Conservation (phyloP, 2,888 invertebrate species). For the Keiferia lycopersicella region DNA sequence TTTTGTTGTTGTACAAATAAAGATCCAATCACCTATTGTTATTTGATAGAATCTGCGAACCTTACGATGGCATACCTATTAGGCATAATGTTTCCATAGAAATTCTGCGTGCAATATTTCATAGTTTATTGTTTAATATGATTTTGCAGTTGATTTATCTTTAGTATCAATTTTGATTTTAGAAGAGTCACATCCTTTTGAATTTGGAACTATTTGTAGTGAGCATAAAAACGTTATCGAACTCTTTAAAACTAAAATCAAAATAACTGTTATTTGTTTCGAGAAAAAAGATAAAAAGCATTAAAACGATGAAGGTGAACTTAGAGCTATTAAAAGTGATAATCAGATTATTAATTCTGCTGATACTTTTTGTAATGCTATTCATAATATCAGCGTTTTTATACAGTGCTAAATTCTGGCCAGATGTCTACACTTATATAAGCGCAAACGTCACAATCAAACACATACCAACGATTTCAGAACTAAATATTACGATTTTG, state of each 20-base stretch:
- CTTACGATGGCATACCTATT: slow-evolving; percentile 33
- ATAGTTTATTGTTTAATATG: neutral
- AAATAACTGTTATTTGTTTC: neutral
- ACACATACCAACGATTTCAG: slow-evolving; percentile 64
- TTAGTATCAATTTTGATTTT: slow-evolving; percentile 10
- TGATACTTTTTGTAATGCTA: slow-evolving; percentile 60
- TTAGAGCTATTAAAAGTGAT: slow-evolving; percentile 52
- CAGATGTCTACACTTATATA: slow-evolving; percentile 66
- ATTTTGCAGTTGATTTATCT: neutral
- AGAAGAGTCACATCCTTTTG: slow-evolving; percentile 1
- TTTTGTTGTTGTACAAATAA: neutral
- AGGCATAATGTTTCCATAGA: slow-evolving; percentile 42
- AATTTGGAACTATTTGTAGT: neutral
- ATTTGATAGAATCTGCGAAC: slow-evolving; percentile 33
- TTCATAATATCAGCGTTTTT: slow-evolving; percentile 59
- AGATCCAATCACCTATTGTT: slow-evolving; percentile 35
- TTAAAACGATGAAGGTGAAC: slow-evolving; percentile 53
- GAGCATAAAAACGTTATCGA: neutral
- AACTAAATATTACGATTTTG: slow-evolving; percentile 54
- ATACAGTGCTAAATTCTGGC: slow-evolving; percentile 68
- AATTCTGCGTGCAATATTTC: slow-evolving; percentile 30
- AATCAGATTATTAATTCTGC: slow-evolving; percentile 54
- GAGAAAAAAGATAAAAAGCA: neutral
- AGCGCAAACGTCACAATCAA: slow-evolving; percentile 71
- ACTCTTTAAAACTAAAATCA: neutral